These are phyloP conservation scores for Nicator chloris DNA, from an alignment of 2,113 vertebrate species.

Conservation along the genomic window DNA sequence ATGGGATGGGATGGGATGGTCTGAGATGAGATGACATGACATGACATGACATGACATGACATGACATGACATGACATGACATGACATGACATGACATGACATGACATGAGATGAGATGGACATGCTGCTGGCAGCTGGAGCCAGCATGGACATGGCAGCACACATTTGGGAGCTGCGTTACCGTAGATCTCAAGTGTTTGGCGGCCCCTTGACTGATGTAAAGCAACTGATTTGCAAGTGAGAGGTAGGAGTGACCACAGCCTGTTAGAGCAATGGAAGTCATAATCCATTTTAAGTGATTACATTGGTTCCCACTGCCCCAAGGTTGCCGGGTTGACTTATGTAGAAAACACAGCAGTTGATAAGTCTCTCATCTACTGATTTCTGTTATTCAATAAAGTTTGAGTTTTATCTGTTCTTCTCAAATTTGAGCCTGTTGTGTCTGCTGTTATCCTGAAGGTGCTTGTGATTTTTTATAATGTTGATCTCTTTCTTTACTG, in stretches of 20 bases:
- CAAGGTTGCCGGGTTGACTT: background rate
- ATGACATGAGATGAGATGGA: background rate
- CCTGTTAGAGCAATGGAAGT: background rate
- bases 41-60: background rate
- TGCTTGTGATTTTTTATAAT: background rate
- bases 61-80: background rate
- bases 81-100: no score
- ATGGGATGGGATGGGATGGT: background rate
- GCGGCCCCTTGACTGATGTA: background rate
- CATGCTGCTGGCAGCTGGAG: accelerated
- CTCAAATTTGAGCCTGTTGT: background rate
- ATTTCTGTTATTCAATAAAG: background rate
- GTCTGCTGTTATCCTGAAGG: background rate
- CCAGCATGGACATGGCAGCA: accelerated
- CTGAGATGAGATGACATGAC: background rate
- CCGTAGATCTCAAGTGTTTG: background rate
- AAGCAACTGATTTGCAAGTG: background rate
- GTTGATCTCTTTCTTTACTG: background rate
- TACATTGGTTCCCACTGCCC: background rate
- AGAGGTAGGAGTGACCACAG: background rate
- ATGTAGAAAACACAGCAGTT: background rate
- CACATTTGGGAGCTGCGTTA: accelerated
- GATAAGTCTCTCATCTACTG: background rate
- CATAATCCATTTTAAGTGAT: background rate
- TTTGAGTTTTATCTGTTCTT: background rate